Evolutionary conservation across 2,888 invertebrate species (phyloP).

Genomic region (Byasa hedistus): DNA sequence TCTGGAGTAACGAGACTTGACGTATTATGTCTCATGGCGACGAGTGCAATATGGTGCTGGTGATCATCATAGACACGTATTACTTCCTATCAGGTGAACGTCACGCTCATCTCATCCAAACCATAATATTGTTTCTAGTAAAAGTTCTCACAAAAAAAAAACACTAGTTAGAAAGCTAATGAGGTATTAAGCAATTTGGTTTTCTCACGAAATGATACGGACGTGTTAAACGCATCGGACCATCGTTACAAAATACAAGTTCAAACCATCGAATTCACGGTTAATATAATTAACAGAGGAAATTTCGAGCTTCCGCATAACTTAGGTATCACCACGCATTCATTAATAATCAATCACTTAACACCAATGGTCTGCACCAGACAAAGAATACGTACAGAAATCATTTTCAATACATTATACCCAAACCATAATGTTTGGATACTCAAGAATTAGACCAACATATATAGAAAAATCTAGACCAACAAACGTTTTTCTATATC

Average conservation of each 20-base stretch:
- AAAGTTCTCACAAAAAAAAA: too few species aligned
- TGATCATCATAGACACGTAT: too few species aligned
- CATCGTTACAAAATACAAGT: conserved; percentile 26
- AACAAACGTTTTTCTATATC: too few species aligned
- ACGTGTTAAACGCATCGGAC: conserved; percentile 4
- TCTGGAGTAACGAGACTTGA: too few species aligned
- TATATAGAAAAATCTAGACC: too few species aligned
- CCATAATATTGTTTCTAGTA: too few species aligned
- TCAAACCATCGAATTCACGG: conserved; percentile 43
- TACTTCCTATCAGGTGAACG: too few species aligned
- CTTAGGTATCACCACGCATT: conserved; percentile 47
- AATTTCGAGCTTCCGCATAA: conserved; percentile 62
- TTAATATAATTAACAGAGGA: conserved; percentile 64
- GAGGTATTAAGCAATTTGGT: conserved; percentile 4
- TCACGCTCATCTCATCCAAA: too few species aligned
- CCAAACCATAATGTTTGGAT: too few species aligned
- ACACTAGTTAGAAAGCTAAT: not conserved
- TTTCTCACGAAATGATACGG: conserved; percentile 20
- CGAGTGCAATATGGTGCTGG: too few species aligned
- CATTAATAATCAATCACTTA: conserved; percentile 66
- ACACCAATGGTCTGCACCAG: conserved; percentile 40
- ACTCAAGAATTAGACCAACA: too few species aligned
- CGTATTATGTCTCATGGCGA: too few species aligned
- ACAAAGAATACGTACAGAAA: conserved; percentile 51
- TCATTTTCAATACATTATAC: not conserved